phyloP scores from a whole-genome alignment of 2,888 invertebrate species.

The Endotricha flammealis region DNA sequence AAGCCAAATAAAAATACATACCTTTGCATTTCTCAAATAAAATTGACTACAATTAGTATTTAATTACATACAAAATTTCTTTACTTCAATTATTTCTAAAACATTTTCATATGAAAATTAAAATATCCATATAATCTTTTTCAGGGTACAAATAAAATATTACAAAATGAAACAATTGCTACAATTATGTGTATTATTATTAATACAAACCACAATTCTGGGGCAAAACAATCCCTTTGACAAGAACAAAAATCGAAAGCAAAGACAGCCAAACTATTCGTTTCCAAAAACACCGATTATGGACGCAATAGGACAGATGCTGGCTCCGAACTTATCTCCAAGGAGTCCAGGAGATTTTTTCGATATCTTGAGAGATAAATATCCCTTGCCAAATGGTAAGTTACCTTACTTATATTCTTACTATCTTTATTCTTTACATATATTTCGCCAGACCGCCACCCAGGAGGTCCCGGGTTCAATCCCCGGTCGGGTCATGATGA shows the following conservation, averaged over 20 bases:
- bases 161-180: not conserved
- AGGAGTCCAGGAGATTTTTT: constrained; percentile 33
- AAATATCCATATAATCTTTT: not conserved
- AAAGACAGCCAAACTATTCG: constrained; percentile 15
- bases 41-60: too few species aligned
- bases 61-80: too few species aligned
- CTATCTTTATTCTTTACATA: not conserved
- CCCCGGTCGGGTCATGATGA: too few species aligned
- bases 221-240: not conserved
- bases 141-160: not conserved
- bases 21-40: too few species aligned
- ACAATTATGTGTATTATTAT: not conserved
- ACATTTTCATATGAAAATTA: too few species aligned
- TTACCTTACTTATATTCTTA: not conserved
- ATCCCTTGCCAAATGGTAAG: constrained; percentile 41
- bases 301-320: constrained; percentile 32
- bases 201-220: not conserved
- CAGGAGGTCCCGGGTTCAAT: too few species aligned
- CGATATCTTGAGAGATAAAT: constrained; percentile 39
- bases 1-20: too few species aligned
- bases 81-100: too few species aligned
- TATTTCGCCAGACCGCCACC: too few species aligned
- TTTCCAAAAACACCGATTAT: constrained; percentile 32
- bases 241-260: constrained; percentile 8
- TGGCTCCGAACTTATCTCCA: constrained; percentile 32